Evolutionary conservation across 2,113 vertebrate genomes (phyloP).

Genomic region (Pleuronectes platessa): DNA sequence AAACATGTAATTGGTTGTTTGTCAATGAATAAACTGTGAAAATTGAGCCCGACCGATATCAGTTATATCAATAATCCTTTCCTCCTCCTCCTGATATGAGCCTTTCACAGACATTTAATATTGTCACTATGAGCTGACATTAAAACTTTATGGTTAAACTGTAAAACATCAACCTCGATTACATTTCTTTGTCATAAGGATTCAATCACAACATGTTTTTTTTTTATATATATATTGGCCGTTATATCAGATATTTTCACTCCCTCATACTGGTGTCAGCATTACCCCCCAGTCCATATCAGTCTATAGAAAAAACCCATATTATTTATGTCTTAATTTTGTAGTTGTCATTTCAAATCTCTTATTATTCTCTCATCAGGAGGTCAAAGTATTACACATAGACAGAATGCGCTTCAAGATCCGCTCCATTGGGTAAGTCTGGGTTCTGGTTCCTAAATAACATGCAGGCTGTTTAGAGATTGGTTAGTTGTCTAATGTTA

Average conservation of each 20-base stretch:
- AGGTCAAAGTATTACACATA: conserved; percentile 92
- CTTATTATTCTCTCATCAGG: conserved; percentile 69
- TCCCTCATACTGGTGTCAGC: no score
- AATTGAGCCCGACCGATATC: no score
- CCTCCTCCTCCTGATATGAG: no score
- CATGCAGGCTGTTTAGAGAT: not conserved
- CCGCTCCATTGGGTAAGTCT: conserved; percentile 92
- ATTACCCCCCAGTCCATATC: no score
- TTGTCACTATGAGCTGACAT: no score
- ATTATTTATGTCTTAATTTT: not conserved
- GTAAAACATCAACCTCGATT: not conserved
- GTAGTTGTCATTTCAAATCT: not conserved
- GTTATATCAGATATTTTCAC: no score
- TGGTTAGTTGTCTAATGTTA: not conserved
- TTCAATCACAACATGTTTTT: no score
- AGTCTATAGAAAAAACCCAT: no score
- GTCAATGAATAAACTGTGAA: no score
- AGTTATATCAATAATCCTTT: no score
- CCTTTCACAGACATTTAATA: no score
- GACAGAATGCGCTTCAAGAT: conserved; percentile 90
- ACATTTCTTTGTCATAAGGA: no score
- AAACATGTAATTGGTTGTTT: not conserved
- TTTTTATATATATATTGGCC: not conserved
- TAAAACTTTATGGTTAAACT: not conserved
- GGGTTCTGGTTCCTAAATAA: not conserved